phyloP scores from a whole-genome alignment of 2,797 vertebrate species.

The Muscicapa comitata region DNA sequence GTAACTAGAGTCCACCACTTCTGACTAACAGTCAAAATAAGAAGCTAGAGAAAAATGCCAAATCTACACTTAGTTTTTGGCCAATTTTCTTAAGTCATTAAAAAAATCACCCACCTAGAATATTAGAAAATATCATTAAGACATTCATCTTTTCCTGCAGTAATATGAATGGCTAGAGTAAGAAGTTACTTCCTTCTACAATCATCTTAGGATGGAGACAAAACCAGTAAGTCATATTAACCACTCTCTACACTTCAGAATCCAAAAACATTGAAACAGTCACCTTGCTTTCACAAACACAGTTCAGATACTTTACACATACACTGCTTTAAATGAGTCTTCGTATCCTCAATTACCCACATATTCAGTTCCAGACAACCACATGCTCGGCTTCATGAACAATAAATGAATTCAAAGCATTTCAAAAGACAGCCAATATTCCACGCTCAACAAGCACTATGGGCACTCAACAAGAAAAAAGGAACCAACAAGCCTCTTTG shows the following conservation, averaged over 20 bases:
- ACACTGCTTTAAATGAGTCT: not conserved
- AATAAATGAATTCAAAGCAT: not conserved
- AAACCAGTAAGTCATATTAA: not conserved
- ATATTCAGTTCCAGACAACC: not conserved
- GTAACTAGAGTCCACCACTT: not conserved
- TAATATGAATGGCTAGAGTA: not conserved
- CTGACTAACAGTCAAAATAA: not conserved
- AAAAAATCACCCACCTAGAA: not conserved
- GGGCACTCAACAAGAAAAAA: not conserved
- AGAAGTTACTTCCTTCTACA: not conserved
- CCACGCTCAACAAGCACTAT: not conserved
- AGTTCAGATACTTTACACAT: not conserved
- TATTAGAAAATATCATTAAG: not conserved
- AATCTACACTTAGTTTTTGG: not conserved
- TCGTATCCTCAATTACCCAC: accelerated
- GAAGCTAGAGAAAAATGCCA: not conserved
- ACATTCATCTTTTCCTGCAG: not conserved
- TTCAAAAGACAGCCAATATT: not conserved
- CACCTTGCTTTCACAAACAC: not conserved
- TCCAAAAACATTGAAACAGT: not conserved
- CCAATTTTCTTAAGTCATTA: not conserved
- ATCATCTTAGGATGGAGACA: not conserved
- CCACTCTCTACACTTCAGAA: not conserved
- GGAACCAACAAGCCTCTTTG: not conserved
- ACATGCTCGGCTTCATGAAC: not conserved